Conservation (phyloP, 2,888 invertebrate species). For the Phasia obesa region DNA sequence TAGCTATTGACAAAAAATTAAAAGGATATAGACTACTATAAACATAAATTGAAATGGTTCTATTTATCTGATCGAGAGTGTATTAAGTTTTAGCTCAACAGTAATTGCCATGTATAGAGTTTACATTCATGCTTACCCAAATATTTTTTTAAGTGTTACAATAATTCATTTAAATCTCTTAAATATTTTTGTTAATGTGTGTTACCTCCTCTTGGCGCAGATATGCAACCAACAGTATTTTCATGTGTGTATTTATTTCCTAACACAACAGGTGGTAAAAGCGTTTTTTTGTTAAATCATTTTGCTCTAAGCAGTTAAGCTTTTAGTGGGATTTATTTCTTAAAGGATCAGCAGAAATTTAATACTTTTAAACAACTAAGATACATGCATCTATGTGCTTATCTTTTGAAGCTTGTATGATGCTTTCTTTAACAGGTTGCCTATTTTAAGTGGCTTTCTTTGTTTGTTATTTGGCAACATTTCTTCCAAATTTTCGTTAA, state of each 20-base stretch:
- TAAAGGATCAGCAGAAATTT: conserved; percentile 18
- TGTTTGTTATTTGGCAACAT: conserved; percentile 16
- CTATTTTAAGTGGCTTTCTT: conserved; percentile 6
- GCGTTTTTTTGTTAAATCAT: conserved; percentile 19
- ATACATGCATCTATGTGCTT: background rate
- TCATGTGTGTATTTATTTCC: background rate
- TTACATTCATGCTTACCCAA: too few species aligned
- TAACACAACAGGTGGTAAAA: conserved; percentile 73
- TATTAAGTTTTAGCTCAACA: too few species aligned
- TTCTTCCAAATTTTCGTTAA: conserved; percentile 2
- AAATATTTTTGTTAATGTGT: background rate
- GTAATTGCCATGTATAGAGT: too few species aligned
- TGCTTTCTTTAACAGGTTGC: conserved; percentile 20
- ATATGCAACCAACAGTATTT: background rate
- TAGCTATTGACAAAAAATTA: too few species aligned
- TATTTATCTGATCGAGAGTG: too few species aligned
- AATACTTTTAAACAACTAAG: background rate
- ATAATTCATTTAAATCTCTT: background rate
- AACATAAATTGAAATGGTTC: too few species aligned
- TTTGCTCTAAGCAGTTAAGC: conserved; percentile 2
- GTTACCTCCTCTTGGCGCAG: background rate
- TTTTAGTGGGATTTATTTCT: conserved; percentile 13
- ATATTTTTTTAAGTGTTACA: too few species aligned
- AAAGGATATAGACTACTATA: too few species aligned
- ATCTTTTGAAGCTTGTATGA: background rate